phyloP scores from a whole-genome alignment of 2,888 invertebrate genomes.

The Caenorhabditis afra region DNA sequence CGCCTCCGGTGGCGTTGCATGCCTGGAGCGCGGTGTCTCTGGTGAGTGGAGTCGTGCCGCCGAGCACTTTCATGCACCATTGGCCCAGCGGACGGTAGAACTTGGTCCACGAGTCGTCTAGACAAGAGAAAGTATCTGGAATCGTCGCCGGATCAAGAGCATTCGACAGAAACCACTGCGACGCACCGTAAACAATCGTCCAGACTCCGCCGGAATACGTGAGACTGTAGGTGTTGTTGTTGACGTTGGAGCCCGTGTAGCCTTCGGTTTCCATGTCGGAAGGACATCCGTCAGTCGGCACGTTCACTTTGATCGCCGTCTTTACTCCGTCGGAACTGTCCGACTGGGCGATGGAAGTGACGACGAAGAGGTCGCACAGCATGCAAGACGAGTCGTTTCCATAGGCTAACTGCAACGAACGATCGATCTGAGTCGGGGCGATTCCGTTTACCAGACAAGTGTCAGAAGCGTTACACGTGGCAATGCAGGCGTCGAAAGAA shows the following conservation, averaged over 20 bases:
- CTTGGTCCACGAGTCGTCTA: conserved; percentile 11
- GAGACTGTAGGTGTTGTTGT: not conserved
- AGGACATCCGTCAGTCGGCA: conserved; percentile 14
- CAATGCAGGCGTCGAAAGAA: conserved; percentile 3
- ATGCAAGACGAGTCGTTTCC: conserved; percentile 12
- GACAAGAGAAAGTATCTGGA: not conserved
- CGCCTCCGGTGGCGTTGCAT: not conserved
- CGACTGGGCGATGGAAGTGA: conserved; percentile 2
- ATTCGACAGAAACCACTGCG: too few species aligned
- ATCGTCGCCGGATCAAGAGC: not conserved
- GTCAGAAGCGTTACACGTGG: not conserved
- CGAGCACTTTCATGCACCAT: conserved; percentile 5
- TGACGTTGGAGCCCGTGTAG: not conserved
- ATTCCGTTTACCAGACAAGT: conserved; percentile 13
- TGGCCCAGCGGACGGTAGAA: conserved; percentile 12
- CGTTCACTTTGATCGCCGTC: conserved; percentile 8
- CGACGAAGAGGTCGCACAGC: conserved; percentile 1
- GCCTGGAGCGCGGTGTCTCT: not conserved
- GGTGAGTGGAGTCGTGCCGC: not conserved
- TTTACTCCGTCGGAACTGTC: not conserved
- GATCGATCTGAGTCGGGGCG: not conserved
- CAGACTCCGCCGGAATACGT: not conserved
- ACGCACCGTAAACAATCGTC: conserved; percentile 1
- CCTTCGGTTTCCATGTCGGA: not conserved
- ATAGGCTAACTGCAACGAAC: not conserved